A percentile compares a stretch with the other conserved stretches of the same genome.
Evolutionary conservation across 1,140 invertebrate genomes (phyloP).

Genomic region (Heliothis subflexa): DNA sequence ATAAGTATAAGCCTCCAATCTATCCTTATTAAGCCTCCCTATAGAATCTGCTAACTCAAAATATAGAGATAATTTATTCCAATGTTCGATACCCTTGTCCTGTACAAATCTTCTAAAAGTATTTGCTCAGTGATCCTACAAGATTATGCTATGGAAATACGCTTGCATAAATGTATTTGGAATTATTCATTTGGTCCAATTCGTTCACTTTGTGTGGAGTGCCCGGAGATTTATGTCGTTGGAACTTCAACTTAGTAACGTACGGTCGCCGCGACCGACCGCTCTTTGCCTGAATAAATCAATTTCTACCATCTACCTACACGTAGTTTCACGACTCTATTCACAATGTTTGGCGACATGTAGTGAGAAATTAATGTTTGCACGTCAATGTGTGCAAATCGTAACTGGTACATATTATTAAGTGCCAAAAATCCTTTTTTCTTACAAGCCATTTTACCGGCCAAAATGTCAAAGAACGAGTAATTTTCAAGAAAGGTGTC

Average conservation of each 20-base stretch:
- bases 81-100: constrained; percentile 7
- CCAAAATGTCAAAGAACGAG: not conserved
- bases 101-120: constrained; percentile 48
- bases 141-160: constrained; percentile 54
- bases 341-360: not conserved
- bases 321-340: constrained; percentile 15
- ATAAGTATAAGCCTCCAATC: constrained; percentile 6
- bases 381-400: not conserved
- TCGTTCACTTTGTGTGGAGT: constrained; percentile 63
- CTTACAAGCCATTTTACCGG: not conserved
- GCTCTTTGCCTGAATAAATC: constrained; percentile 65
- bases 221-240: constrained; percentile 68
- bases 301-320: constrained; percentile 43
- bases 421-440: too few relatives aligned
- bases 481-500: too few relatives aligned
- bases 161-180: constrained; percentile 58
- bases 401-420: too few relatives aligned
- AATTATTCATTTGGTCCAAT: constrained; percentile 71
- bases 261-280: constrained; percentile 52
- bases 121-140: constrained; percentile 40
- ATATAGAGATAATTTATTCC: constrained; percentile 25
- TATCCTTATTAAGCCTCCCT: too few relatives aligned
- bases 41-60: too few relatives aligned
- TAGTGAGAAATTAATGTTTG: not conserved
- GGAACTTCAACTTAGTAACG: constrained; percentile 64